A percentile compares a stretch with the other conserved stretches of the same genome.
Evolutionary conservation across 2,113 vertebrate genomes (phyloP).

Genomic region (Ranitomeya variabilis): DNA sequence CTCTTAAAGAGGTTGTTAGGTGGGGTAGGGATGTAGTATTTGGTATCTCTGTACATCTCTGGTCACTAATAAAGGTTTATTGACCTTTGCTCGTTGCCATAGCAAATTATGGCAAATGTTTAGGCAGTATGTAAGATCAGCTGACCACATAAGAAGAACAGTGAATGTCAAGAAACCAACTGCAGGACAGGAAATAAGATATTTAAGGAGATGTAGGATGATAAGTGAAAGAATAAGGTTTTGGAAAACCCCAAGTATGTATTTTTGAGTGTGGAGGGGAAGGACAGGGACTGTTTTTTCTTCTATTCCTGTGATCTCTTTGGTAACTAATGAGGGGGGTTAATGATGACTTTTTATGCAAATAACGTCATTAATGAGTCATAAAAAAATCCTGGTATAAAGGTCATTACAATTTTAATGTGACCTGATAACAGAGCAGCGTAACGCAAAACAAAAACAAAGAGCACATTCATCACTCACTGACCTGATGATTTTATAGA

Average conservation of each 20-base stretch:
- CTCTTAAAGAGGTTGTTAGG: too few species aligned
- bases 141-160: background rate
- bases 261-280: background rate
- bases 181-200: background rate
- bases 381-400: constrained; percentile 18
- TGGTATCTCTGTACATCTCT: background rate
- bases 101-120: background rate
- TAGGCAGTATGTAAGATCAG: background rate
- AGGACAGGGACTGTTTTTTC: background rate
- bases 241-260: constrained; percentile 8
- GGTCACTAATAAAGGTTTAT: background rate
- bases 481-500: background rate
- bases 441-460: background rate
- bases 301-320: background rate
- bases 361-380: constrained; percentile 8
- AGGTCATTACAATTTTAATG: background rate
- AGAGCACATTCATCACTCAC: background rate
- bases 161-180: background rate
- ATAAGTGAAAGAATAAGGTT: background rate
- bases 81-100: too few species aligned
- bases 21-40: too few species aligned
- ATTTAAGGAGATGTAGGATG: background rate
- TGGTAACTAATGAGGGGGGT: background rate
- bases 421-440: background rate
- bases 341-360: background rate